A percentile compares a stretch with the other conserved stretches of the same genome.
These are phyloP conservation scores for Nettapus auritus DNA, from an alignment of 2,113 vertebrate genomes.

Conservation along the genomic window DNA sequence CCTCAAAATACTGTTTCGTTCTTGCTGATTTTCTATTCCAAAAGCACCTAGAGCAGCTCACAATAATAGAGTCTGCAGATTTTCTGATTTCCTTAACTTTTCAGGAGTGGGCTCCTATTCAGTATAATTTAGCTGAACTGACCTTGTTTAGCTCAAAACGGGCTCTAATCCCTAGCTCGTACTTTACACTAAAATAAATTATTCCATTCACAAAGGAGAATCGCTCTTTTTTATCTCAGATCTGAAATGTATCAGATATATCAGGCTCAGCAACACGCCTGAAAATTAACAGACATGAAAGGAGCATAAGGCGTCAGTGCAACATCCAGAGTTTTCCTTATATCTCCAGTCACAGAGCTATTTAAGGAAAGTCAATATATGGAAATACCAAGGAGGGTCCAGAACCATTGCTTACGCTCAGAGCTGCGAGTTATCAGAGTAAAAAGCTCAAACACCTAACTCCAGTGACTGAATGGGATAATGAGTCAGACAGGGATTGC, in stretches of 20 bases:
- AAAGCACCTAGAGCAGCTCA: slow-evolving; percentile 10
- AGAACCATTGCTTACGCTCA: background rate
- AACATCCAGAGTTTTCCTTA: background rate
- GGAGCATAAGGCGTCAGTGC: background rate
- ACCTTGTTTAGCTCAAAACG: slow-evolving; percentile 5
- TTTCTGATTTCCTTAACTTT: slow-evolving; percentile 32
- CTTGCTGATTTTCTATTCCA: slow-evolving; percentile 49
- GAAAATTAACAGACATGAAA: background rate
- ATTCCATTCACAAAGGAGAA: slow-evolving; percentile 15
- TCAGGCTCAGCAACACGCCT: background rate
- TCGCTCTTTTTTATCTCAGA: background rate
- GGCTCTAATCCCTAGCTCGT: background rate
- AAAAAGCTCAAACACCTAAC: background rate
- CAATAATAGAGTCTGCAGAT: slow-evolving; percentile 34
- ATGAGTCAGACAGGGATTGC: background rate
- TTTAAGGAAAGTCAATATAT: background rate
- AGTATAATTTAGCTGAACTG: background rate
- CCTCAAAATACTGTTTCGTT: slow-evolving; percentile 15
- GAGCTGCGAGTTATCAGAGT: background rate
- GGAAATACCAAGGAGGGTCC: background rate
- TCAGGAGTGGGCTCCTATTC: slow-evolving; percentile 11
- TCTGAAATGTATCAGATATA: background rate
- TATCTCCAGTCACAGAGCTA: background rate
- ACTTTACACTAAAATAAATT: background rate
- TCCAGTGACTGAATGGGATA: rapidly evolving